Evolutionary conservation across 2,797 vertebrate genomes (phyloP).

Genomic region (Poecilia wingei): DNA sequence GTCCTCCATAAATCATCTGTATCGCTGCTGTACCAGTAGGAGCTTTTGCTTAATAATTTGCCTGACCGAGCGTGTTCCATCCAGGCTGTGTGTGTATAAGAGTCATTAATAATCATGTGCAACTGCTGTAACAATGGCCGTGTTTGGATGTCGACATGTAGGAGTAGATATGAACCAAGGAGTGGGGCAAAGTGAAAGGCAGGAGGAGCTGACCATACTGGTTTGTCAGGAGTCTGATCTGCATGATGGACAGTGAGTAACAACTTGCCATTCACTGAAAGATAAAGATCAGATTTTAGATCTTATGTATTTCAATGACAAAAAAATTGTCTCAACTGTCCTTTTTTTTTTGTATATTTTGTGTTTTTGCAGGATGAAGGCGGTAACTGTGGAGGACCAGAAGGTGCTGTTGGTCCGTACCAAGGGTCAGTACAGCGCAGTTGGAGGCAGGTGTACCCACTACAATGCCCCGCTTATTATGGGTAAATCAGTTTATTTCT

Average conservation of each 20-base stretch:
- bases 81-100: not conserved
- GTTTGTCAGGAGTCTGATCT: constrained; percentile 85
- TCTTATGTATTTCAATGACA: not conserved
- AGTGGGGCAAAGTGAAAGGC: constrained; percentile 12
- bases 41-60: not conserved
- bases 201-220: constrained; percentile 70
- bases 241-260: constrained; percentile 87
- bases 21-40: not conserved
- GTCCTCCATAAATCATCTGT: not conserved
- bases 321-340: not conserved
- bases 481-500: constrained; percentile 71
- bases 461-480: constrained; percentile 85
- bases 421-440: constrained; percentile 79
- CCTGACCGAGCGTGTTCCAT: not conserved
- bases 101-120: not conserved
- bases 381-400: constrained; percentile 80
- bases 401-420: constrained; percentile 84
- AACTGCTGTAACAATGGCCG: not conserved
- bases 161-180: constrained; percentile 31
- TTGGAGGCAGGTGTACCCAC: constrained; percentile 87
- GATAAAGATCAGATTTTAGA: not conserved
- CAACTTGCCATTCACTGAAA: not conserved
- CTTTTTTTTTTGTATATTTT: not conserved
- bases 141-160: not conserved
- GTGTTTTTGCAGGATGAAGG: constrained; percentile 81